Conservation (phyloP, 2,888 invertebrate species). For the Orthosia gracilis region DNA sequence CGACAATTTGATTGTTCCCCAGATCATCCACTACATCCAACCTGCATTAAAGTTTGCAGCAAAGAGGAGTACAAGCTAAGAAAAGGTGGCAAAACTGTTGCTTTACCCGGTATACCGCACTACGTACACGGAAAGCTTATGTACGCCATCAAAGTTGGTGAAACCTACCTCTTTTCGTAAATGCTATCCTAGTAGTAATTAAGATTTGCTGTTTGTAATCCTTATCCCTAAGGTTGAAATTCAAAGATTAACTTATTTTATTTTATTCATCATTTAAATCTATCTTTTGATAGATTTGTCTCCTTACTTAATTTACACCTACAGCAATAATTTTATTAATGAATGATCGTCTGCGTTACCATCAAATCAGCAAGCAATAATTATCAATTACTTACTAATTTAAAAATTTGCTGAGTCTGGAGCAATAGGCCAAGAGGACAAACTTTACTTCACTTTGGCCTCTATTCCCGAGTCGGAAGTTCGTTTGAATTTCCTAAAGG, state of each 20-base stretch:
- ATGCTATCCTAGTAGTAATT: slow-evolving; percentile 61
- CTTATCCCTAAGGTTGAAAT: slow-evolving; percentile 48
- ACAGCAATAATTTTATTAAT: background rate
- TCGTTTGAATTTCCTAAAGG: background rate
- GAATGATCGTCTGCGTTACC: background rate
- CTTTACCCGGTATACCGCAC: slow-evolving; percentile 74
- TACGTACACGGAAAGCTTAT: slow-evolving; percentile 84
- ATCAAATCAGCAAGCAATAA: background rate
- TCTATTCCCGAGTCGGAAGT: background rate
- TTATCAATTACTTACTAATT: no score
- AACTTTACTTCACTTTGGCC: background rate
- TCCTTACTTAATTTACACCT: background rate
- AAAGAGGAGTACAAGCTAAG: slow-evolving; percentile 82
- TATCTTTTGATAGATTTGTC: background rate
- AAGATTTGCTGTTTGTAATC: slow-evolving; percentile 63
- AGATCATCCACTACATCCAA: slow-evolving; percentile 84
- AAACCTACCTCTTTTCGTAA: slow-evolving; percentile 45
- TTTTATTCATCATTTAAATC: background rate
- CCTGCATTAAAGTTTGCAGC: slow-evolving; percentile 86
- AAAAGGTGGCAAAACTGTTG: slow-evolving; percentile 71
- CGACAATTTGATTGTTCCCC: slow-evolving; percentile 2
- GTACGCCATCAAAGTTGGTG: slow-evolving; percentile 86
- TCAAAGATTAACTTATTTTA: slow-evolving; percentile 4
- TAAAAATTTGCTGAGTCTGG: background rate
- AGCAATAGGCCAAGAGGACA: background rate